A percentile compares a stretch with the other conserved stretches of the same genome.
phyloP scores from a whole-genome alignment of 2,113 vertebrate genomes.

The Loxodonta africana region DNA sequence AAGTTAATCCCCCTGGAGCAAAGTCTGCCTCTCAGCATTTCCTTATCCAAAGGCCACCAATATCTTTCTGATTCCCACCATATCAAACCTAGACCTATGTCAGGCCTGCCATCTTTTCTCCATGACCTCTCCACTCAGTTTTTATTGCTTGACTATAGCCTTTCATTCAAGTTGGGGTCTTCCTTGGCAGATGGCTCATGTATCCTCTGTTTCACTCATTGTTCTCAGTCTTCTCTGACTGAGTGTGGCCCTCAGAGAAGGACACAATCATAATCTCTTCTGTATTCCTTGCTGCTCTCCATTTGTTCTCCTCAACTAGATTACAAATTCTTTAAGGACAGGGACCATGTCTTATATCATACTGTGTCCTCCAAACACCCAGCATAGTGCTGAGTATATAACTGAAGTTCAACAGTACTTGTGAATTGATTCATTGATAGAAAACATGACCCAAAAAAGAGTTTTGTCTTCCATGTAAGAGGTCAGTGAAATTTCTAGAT shows the following conservation, averaged over 20 bases:
- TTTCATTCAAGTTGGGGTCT: not conserved
- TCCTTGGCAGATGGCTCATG: not conserved
- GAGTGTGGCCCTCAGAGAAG: not conserved
- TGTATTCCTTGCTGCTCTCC: not conserved
- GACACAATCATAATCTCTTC: not conserved
- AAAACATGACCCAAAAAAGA: not conserved
- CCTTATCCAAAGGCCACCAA: not conserved
- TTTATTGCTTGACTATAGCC: not conserved
- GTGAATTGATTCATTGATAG: not conserved
- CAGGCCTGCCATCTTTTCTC: not conserved
- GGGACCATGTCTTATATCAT: not conserved
- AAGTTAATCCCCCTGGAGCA: not conserved
- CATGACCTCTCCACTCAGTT: not conserved
- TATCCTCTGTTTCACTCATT: not conserved
- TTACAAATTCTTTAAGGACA: not conserved
- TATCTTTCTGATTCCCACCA: not conserved
- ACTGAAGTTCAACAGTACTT: not conserved
- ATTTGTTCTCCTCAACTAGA: not conserved
- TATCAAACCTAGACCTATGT: not conserved
- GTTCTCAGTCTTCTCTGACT: not conserved
- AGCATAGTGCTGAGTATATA: not conserved
- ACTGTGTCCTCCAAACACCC: not conserved
- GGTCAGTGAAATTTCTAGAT: not conserved
- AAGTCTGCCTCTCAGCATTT: not conserved
- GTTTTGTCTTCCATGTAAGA: not conserved